Evolutionary conservation across 2,888 invertebrate species (phyloP).

Genomic region (Morpho helenor): DNA sequence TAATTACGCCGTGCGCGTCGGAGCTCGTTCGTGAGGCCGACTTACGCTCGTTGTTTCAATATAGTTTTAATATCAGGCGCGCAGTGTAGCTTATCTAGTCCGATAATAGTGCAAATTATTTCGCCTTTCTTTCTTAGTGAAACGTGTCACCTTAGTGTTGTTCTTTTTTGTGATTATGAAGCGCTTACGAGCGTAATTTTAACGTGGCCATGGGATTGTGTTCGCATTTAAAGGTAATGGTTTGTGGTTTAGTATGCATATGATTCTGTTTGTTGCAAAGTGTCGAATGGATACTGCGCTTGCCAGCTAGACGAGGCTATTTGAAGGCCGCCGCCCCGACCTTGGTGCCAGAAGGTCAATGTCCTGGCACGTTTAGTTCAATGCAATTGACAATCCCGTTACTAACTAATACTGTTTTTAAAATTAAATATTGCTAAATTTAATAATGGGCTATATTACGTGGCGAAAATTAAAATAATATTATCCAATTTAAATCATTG

Average conservation of each 20-base stretch:
- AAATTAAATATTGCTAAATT: not conserved
- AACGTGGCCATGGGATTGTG: conserved; percentile 71
- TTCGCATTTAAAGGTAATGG: conserved; percentile 67
- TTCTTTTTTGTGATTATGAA: conserved; percentile 49
- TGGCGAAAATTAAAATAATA: not conserved
- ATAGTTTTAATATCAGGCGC: conserved; percentile 43
- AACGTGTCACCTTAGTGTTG: conserved; percentile 36
- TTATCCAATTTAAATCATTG: conserved; percentile 6
- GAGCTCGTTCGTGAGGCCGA: conserved; percentile 68
- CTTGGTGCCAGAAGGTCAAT: conserved; percentile 74
- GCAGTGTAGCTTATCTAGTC: conserved; percentile 62
- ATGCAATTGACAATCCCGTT: conserved; percentile 40
- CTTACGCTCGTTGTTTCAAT: conserved; percentile 37
- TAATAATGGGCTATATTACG: too few relatives aligned
- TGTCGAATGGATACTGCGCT: conserved; percentile 50
- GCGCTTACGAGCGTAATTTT: conserved; percentile 55
- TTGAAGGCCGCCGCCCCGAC: conserved; percentile 76
- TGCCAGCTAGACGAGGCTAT: conserved; percentile 67
- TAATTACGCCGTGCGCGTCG: conserved; percentile 55
- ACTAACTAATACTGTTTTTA: not conserved
- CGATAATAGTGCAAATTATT: conserved; percentile 70
- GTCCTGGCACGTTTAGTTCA: conserved; percentile 65
- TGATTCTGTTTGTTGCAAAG: conserved; percentile 51
- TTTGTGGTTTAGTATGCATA: conserved; percentile 46
- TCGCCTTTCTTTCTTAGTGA: conserved; percentile 36